Evolutionary conservation across 2,797 vertebrate species (phyloP), one percentile per base, ranked within the genome.

Genomic region (Diglossa cyanea): DNA sequence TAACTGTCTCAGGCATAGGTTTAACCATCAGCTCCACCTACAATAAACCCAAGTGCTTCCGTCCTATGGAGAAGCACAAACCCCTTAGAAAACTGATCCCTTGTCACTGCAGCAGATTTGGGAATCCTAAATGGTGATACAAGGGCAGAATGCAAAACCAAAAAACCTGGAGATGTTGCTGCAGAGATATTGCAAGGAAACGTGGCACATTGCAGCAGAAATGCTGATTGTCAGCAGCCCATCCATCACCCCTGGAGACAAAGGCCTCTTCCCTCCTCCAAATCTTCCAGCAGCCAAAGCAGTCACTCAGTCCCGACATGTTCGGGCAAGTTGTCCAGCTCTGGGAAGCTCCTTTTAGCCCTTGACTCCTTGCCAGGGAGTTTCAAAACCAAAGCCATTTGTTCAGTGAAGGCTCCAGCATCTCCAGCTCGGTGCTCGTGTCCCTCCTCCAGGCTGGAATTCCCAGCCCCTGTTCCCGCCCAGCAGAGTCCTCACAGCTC

Each of bases 21-120:
- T 83, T 33, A 63, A 80, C 86, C 84, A 5, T 55, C 92, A 91
- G 76, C 82, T 90, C 93, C 87, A 86, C 90, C 92, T 90, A 1
- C 18, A 70, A 44, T 28, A 54, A 88, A 68, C 8, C 55, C 19
- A 58, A 1, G 9, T 44, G 35, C 35, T 88, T 63, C 53, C 39
- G 55, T 91, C 30, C 47, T 70, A 37, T 11, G 2, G 55, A 73
- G 61, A 35, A 50, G 31, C 1, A 37, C 21, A 55, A 37, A 16
- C 57, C 0, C 0, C 51, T 53, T 7, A 5, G 40, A 42, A 42
- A 72, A 78, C 51, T 10, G 42, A 55, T 44, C 76, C 53, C 42
- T 58, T 14, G 40, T 31, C 74, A 11, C 54, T 24, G 66, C 15
- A 5, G 76, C 54, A 17, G 31, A 3, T 71, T 53, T 60, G 47